Evolutionary conservation across 2,113 vertebrate genomes (phyloP).

Genomic region (Onychorhynchus coronatus): DNA sequence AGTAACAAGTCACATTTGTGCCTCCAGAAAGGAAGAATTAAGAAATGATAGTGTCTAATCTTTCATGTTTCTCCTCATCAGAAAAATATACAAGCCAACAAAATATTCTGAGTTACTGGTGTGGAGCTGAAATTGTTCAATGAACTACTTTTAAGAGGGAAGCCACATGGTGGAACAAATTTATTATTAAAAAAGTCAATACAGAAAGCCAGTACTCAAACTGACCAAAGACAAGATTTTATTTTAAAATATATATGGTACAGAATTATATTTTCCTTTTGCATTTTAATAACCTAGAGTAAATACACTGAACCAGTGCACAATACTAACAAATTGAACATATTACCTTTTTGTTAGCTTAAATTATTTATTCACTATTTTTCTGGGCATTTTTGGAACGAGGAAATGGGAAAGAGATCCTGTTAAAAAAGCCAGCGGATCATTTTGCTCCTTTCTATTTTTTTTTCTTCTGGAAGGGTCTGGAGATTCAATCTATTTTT

Average conservation of each 20-base stretch:
- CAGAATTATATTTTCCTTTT: not conserved
- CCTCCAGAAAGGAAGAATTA: not conserved
- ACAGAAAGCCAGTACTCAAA: not conserved
- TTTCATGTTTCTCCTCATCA: not conserved
- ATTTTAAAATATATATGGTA: not conserved
- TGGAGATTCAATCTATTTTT: slow-evolving; percentile 46
- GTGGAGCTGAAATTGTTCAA: not conserved
- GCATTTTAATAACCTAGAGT: not conserved
- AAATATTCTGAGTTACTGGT: not conserved
- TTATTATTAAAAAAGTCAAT: not conserved
- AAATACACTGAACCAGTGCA: not conserved
- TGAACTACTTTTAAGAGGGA: not conserved
- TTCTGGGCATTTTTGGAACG: not conserved
- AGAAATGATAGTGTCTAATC: not conserved
- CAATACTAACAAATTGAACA: not conserved
- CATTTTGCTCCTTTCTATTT: not conserved
- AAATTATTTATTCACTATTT: not conserved
- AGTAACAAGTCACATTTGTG: not conserved
- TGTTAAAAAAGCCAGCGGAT: not conserved
- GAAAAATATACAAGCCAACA: not conserved
- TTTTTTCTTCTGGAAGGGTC: not conserved
- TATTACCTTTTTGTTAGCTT: not conserved
- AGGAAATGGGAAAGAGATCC: not conserved
- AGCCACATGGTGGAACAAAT: not conserved
- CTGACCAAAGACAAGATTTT: not conserved